Evolutionary conservation across 2,797 vertebrate genomes (phyloP), one percentile per base, ranked within the genome.

Genomic region (Orestias chungarensis): DNA sequence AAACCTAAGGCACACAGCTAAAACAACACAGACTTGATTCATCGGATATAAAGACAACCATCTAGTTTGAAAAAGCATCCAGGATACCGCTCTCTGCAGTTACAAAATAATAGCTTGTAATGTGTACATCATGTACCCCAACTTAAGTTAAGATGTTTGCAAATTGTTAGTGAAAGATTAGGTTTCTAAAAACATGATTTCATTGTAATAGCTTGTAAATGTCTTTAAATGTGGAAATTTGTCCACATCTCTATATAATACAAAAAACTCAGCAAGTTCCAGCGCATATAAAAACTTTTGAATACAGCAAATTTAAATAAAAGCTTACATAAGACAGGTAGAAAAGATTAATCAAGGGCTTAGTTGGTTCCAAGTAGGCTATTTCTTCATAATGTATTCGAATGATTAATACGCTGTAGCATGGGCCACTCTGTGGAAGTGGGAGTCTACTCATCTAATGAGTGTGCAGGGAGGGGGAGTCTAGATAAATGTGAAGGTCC

Each of bases 381-480:
- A 40, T 42, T 42, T 40, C 59, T 42, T 62, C 12, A 72, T 54
- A 49, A 55, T 40, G 50, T 59, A 14, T 46, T 33, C 35, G 40
- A 52, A 44, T n/a, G 18, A 57, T 27, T 31, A 66, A 31, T 29
- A 18, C 1, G 7, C 17, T 65, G 29, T n/a, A 38, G 33, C 57
- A 61, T 38, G 64, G 27, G 23, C 18, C 9, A 46, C 29, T 12
- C 27, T 12, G 14, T 6, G 5, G 18, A 25, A 66, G 64, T 64
- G 62, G 38, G 38, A 64, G 61, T 46, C 46, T 66, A 31, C 27
- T 44, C 64, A 62, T 66, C 27, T 66, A 44, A 65, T 65, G 44
- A 66, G 29, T 35, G 27, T 35, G 44, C 2, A 66, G 33, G 20
- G 10, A 40, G 33, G 35, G 35, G 59, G 59, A 14, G 35, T 40